A percentile compares a stretch with the other conserved stretches of the same genome.
phyloP scores from a whole-genome alignment of 2,888 invertebrate genomes.

The Cheilosia grossa region DNA sequence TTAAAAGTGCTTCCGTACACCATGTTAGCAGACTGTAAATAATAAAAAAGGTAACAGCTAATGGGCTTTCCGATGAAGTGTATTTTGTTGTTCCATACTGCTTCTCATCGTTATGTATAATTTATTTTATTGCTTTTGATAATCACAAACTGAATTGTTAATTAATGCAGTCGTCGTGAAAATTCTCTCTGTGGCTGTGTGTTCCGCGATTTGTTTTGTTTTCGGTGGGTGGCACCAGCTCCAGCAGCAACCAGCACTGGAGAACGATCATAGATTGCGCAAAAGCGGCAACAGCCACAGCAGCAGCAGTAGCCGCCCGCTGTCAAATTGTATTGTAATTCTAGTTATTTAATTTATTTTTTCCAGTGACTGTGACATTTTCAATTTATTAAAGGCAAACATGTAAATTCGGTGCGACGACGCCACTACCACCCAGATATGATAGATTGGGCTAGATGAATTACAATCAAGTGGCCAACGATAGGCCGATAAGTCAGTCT shows the following conservation, averaged over 20 bases:
- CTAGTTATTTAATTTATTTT: conserved; percentile 21
- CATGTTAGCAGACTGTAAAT: conserved; percentile 68
- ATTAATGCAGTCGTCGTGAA: conserved; percentile 64
- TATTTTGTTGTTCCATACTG: conserved; percentile 15
- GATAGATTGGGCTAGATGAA: conserved; percentile 51
- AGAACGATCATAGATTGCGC: conserved; percentile 55
- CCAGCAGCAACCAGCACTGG: background rate
- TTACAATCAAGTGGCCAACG: conserved; percentile 47
- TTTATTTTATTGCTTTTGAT: conserved; percentile 64
- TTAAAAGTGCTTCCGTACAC: conserved; percentile 69
- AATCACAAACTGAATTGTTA: conserved; percentile 69
- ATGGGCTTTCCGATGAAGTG: conserved; percentile 48
- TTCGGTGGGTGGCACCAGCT: conserved; percentile 47
- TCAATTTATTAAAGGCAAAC: conserved; percentile 49
- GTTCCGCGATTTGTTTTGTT: conserved; percentile 63
- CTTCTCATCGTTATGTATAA: conserved; percentile 35
- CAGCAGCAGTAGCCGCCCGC: no score
- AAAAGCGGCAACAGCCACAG: conserved; percentile 44
- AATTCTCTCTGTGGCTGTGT: conserved; percentile 29
- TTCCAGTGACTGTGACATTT: conserved; percentile 50
- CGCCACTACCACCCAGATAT: conserved; percentile 2
- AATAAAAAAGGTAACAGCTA: conserved; percentile 68
- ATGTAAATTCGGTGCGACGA: conserved; percentile 45
- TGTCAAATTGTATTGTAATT: conserved; percentile 52
- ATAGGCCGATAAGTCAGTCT: conserved; percentile 36